Evolutionary conservation across 2,797 vertebrate species (phyloP), one percentile per base, ranked within the genome.

Genomic region (Mus minutoides): DNA sequence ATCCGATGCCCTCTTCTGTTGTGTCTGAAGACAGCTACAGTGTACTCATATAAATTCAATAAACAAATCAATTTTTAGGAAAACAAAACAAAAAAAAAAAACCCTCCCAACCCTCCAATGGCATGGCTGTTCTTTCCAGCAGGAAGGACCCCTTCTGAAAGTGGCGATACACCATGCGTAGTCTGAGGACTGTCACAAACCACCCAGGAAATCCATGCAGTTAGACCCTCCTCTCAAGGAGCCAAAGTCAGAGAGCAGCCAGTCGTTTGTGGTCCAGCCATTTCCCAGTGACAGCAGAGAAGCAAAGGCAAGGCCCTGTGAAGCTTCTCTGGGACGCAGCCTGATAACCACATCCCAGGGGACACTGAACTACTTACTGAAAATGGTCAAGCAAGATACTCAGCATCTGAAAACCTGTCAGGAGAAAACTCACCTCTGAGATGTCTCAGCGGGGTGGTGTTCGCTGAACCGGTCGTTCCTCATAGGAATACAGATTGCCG

Each of bases 401-500:
- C 58, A 77, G 19, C 40, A 34, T 85, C 62, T 76, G 29, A 16
- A 26, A 26, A 14, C 0, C 24, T 43, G 31, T 52, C 21, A 3
- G 62, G 49, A 67, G 71, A 64, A 83, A 67, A 83, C 54, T 69
- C 54, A 14, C 12, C 12, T 9, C 31, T 16, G 0, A 17, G 5
- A 8, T 3, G 64, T 26, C 87, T 84, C 2, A 0, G 19, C 1
- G 4, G 24, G 49, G 64, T 0, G 21, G 29, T 8, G 13, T 54
- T 43, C 9, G 58, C 40, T 4, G 4, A 11, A 31, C 26, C 10
- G 0, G 24, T 46, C 77, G 0, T 29, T 46, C 77, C 77, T 21
- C 29, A 0, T 1, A 6, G 86, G 76, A 19, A 17, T 0, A 8
- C 0, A 3, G 2, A 29, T 2, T 56, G 24, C 52, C 2, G 6